Conservation (phyloP, 2,888 invertebrate species). For the Rhopalosiphum nymphaeae region DNA sequence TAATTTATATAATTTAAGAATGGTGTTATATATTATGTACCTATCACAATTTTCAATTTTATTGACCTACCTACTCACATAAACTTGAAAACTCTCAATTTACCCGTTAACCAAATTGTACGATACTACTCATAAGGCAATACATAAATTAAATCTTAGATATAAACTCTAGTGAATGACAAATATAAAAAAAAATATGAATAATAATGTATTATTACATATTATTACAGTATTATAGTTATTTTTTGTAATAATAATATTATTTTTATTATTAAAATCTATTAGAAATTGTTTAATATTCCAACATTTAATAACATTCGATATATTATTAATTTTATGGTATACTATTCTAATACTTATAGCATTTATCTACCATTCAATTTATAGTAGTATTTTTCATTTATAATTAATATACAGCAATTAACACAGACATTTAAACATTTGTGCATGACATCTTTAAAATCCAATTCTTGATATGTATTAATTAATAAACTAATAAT, state of each 20-base stretch:
- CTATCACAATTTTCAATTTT: not conserved
- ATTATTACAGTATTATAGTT: not conserved
- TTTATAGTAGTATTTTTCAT: not conserved
- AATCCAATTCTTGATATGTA: not conserved
- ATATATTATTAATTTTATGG: not conserved
- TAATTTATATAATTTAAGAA: too few relatives aligned
- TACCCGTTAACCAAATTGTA: not conserved
- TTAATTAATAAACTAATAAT: not conserved
- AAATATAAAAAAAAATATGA: not conserved
- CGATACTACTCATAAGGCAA: not conserved
- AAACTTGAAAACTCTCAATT: not conserved
- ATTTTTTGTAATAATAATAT: not conserved
- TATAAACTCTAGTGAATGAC: not conserved
- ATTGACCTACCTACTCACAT: not conserved
- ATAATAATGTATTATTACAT: not conserved
- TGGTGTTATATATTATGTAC: too few relatives aligned
- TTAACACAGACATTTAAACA: not conserved
- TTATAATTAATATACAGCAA: not conserved
- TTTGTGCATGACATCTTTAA: not conserved
- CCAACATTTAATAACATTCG: not conserved
- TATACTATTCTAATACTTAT: not conserved
- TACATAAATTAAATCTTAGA: not conserved
- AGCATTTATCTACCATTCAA: not conserved
- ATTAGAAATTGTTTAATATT: not conserved
- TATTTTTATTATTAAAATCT: not conserved